Evolutionary conservation across 2,113 vertebrate genomes (phyloP), one percentile per base, ranked within the genome.

Genomic region (Marmota flaviventris): DNA sequence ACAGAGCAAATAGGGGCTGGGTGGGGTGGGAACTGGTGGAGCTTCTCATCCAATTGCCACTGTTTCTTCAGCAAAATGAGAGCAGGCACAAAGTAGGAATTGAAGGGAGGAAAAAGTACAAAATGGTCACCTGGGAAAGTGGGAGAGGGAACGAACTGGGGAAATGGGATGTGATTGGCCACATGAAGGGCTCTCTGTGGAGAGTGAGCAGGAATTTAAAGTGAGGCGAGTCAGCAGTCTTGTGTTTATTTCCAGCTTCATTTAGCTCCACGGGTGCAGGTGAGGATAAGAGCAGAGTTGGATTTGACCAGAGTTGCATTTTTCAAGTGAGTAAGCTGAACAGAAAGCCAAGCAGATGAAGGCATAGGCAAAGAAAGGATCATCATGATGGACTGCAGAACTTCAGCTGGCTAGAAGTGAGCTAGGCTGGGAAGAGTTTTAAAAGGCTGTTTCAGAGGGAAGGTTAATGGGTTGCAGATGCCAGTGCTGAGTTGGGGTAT

Each of bases 171-270:
- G 20, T 67, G 83, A 97, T 93, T 92, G 85, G 91, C 79, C 63
- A 24, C 75, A 14, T 18, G 79, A 97, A 97, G 82, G 48, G 86
- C 92, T 96, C 96, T 97, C 93, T 67, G 76, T 93, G 95, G 86
- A 97, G 86, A 70, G 2, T 37, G 77, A 94, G n/a, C 32, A 34
- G 14, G 75, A 75, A 81, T 81, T 95, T 81, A 93, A 93, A 91
- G 83, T 2, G 37, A 93, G 83, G 69, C 7, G 1, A 91, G 75
- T 97, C 95, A 94, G 96, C 92, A 79, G 91, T 83, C 92, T 51
- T 93, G 89, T 42, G 97, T 91, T 97, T 96, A 94, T 97, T 97
- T 94, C 96, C 96, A 96, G 96, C 92, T 93, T 96, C 94, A 95
- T 97, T 96, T 97, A 94, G 89, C 92, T 93, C 63, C 89, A 56